These are phyloP conservation scores for Artibeus jamaicensis DNA, from an alignment of 2,797 vertebrate genomes.

Conservation along the genomic window DNA sequence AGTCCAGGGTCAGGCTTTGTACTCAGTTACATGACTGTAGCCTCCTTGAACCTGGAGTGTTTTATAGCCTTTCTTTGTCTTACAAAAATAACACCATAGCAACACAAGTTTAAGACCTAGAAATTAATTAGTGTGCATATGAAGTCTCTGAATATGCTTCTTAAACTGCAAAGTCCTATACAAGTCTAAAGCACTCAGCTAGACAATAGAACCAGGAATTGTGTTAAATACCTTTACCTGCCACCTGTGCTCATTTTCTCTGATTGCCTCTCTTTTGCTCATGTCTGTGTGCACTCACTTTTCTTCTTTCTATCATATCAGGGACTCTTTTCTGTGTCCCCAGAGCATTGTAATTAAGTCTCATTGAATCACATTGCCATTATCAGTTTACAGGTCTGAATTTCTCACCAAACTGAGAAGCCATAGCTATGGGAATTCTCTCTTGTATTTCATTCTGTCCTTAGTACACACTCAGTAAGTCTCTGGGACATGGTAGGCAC, in stretches of 20 bases:
- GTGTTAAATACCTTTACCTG: not conserved
- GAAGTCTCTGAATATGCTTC: not conserved
- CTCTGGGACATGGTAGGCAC: not conserved
- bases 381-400: not conserved
- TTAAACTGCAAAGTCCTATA: not conserved
- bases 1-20: not conserved
- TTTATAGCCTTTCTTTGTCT: not conserved
- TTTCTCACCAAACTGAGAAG: not conserved
- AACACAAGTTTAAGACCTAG: not conserved
- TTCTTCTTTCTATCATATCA: not conserved
- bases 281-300: not conserved
- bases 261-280: not conserved
- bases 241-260: not conserved
- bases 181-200: not conserved
- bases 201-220: not conserved
- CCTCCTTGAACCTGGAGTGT: not conserved
- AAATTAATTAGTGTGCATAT: not conserved
- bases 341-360: not conserved
- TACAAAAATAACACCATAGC: not conserved
- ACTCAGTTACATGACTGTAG: not conserved
- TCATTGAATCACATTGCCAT: not conserved
- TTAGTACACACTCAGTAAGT: not conserved
- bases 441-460: not conserved
- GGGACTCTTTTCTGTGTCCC: not conserved
- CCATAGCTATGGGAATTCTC: accelerated